Base-by-base conservation (phyloP, 2,797 vertebrate species). In the Eulemur albifrons region DNA sequence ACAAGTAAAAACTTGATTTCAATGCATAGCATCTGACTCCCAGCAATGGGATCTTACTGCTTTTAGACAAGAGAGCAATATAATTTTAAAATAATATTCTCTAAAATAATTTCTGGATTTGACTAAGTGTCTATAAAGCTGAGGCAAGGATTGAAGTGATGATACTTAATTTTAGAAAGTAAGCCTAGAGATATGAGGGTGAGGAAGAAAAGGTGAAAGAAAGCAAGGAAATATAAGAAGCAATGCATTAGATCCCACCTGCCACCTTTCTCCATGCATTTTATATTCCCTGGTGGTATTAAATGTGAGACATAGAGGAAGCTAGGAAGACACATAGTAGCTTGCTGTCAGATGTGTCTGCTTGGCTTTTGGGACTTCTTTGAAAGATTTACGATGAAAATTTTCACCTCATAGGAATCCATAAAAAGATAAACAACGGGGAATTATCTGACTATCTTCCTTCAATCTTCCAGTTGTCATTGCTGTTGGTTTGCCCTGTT, bases 401-500 rank as follows among this genome's bases (percentile, higher is more conserved):
- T 35, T 67, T 95, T 91, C n/a, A 91, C 40, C 43, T 88, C 45
- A 38, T 61, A 91, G 67, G 76, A 95, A 95, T 81, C 18, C 79
- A 59, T 50, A 15, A 43, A 81, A 67, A 93, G n/a, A 88, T 90
- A 77, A 93, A 73, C 67, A 45, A 90, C 35, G 69, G 43, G 5
- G 25, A 91, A 73, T 86, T 61, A 80, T 40, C 54, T 69, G 57
- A 83, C 63, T 88, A 23, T 72, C 75, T 90, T 43, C 40, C 7
- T 75, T 95, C 18, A 84, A 18, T 43, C 35, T 91, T 52, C 72
- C 59, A 59, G 38, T 75, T 59, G 25, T 83, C 73, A 38, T 75
- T 90, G 40, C 25, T 94, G 20, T 81, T 70, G n/a, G 38, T n/a
- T 88, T 94, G 25, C 27, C 12, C 11, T 30, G 25, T 57, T 81